phyloP scores from a whole-genome alignment of 2,888 invertebrate species.

The Plagodis dolabraria region DNA sequence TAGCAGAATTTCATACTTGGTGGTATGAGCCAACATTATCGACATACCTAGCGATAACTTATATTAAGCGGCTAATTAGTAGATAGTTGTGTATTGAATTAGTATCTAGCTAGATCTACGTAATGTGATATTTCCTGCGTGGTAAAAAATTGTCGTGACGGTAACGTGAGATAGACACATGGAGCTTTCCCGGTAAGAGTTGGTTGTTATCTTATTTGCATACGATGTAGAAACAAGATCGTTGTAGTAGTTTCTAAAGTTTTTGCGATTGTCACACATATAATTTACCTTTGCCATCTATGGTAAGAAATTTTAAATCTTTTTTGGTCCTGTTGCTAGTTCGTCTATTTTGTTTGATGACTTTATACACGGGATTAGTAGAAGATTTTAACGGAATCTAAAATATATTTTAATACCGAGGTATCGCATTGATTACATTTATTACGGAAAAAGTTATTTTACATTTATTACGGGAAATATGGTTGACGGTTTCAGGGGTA shows the following conservation, averaged over 20 bases:
- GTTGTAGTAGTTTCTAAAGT: not conserved
- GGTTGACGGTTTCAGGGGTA: too few relatives aligned
- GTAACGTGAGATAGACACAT: not conserved
- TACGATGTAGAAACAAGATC: not conserved
- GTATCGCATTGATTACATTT: too few relatives aligned
- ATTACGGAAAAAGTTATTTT: too few relatives aligned
- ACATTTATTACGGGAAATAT: too few relatives aligned
- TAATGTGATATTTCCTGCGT: constrained; percentile 28
- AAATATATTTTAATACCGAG: too few relatives aligned
- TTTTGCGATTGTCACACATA: too few relatives aligned
- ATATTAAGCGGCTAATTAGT: constrained; percentile 21
- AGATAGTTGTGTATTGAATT: constrained; percentile 20
- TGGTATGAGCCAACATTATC: constrained; percentile 11
- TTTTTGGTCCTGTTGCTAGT: too few relatives aligned
- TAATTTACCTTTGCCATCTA: too few relatives aligned
- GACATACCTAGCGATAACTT: constrained; percentile 21
- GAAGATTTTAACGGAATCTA: too few relatives aligned
- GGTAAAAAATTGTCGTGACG: constrained; percentile 7
- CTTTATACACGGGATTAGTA: too few relatives aligned
- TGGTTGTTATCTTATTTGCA: constrained; percentile 4
- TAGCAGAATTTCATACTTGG: constrained; percentile 14
- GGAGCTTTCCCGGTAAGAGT: constrained; percentile 3
- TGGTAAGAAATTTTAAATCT: too few relatives aligned
- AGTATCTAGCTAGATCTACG: constrained; percentile 12
- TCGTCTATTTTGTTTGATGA: too few relatives aligned